These are phyloP conservation scores for Pseudonaja textilis DNA, from an alignment of 2,113 vertebrate species.

Conservation along the genomic window DNA sequence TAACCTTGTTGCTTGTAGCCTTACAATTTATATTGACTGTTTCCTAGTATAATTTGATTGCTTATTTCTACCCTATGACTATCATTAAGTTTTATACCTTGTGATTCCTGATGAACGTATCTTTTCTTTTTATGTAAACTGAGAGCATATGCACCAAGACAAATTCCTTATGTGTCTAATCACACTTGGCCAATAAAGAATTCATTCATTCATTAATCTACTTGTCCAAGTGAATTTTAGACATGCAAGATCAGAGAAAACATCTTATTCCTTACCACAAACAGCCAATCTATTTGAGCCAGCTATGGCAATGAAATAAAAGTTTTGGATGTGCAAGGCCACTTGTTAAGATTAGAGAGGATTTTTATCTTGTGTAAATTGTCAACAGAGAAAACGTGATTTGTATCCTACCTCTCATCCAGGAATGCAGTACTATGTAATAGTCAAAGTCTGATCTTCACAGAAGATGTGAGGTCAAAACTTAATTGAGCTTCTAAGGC, in stretches of 20 bases:
- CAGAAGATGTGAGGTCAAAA: neutral
- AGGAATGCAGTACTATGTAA: neutral
- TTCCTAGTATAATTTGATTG: no score
- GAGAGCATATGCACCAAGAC: no score
- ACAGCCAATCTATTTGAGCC: neutral
- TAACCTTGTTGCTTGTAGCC: no score
- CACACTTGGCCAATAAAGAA: no score
- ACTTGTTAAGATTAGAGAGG: neutral
- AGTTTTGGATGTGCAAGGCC: neutral
- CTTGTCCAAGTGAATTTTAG: neutral
- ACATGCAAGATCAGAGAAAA: neutral
- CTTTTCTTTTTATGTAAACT: no score
- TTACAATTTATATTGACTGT: no score
- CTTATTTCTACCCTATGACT: no score
- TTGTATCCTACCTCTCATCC: neutral
- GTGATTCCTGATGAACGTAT: no score
- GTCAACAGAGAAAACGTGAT: neutral
- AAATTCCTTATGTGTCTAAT: no score
- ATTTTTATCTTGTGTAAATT: neutral
- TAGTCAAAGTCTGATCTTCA: neutral
- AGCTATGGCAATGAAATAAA: neutral
- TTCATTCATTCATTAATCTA: neutral
- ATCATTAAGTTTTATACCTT: no score
- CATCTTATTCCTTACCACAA: neutral
- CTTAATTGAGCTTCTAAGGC: neutral